phyloP scores from a whole-genome alignment of 2,888 invertebrate genomes.

The Nymphalis polychloros region DNA sequence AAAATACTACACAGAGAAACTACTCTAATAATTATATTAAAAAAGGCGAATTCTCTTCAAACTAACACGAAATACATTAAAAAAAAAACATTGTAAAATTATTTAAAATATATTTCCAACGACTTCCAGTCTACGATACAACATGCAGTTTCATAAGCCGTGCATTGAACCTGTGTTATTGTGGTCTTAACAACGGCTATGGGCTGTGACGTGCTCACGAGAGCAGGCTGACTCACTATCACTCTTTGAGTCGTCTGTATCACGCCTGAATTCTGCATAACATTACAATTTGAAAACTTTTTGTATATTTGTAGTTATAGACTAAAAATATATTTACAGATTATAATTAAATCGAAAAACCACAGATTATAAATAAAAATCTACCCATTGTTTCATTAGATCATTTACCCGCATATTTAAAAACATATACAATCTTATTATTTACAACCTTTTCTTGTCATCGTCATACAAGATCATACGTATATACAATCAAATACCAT shows the following conservation, averaged over 20 bases:
- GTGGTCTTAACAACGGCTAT: conserved; percentile 69
- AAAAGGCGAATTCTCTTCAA: not conserved
- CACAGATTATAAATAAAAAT: too few relatives aligned
- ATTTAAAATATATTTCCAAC: not conserved
- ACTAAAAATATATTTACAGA: too few relatives aligned
- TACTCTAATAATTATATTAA: not conserved
- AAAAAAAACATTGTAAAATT: too few relatives aligned
- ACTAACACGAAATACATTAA: too few relatives aligned
- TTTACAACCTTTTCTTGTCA: too few relatives aligned
- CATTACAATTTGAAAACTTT: not conserved
- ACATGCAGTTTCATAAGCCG: conserved; percentile 36
- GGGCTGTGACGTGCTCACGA: conserved; percentile 71
- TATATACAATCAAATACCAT: too few relatives aligned
- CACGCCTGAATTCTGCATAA: conserved; percentile 71
- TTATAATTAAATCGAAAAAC: too few relatives aligned
- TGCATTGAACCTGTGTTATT: conserved; percentile 48
- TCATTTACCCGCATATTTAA: too few relatives aligned
- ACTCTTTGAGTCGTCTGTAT: conserved; percentile 76
- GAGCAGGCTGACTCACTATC: conserved; percentile 70
- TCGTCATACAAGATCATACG: too few relatives aligned
- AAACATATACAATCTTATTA: too few relatives aligned
- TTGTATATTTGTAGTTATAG: too few relatives aligned
- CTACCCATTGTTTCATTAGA: too few relatives aligned
- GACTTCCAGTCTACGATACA: not conserved
- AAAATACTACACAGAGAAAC: not conserved